Conservation (phyloP, 2,888 invertebrate species). For the Minunthozetes semirufus region DNA sequence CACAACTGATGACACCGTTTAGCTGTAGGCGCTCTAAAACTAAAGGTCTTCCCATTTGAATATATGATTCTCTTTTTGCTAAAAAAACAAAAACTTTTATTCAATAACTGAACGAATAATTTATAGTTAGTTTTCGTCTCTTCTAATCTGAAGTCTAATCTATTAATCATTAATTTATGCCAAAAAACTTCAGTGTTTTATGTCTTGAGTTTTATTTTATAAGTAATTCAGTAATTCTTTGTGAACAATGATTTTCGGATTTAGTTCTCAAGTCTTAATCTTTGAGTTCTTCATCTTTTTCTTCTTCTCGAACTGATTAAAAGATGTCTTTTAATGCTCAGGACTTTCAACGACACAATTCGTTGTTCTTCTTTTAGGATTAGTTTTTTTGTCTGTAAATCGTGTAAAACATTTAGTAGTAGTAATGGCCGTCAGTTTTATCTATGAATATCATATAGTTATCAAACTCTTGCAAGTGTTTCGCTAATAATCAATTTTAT, state of each 20-base stretch:
- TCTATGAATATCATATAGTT: not conserved
- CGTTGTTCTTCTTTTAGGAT: not conserved
- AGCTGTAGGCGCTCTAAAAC: constrained; percentile 8
- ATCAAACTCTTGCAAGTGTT: constrained; percentile 15
- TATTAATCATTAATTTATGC: too few species aligned
- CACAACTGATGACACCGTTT: not conserved
- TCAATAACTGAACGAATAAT: too few species aligned
- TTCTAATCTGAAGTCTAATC: too few species aligned
- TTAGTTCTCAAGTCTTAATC: too few species aligned
- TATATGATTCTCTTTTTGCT: not conserved
- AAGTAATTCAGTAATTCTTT: not conserved
- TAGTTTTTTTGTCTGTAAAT: not conserved
- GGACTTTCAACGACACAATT: not conserved
- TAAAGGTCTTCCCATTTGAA: constrained; percentile 6
- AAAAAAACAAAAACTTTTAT: not conserved
- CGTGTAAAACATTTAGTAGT: not conserved
- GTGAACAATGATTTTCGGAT: not conserved
- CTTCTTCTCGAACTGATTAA: not conserved
- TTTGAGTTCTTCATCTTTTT: not conserved
- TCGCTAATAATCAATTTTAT: not conserved
- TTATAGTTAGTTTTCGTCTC: too few species aligned
- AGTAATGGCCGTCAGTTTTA: not conserved
- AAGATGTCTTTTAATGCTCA: not conserved
- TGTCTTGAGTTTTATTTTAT: not conserved
- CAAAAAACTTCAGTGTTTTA: too few species aligned